phyloP scores from a whole-genome alignment of 2,113 vertebrate species.

The Salvelinus sp. region DNA sequence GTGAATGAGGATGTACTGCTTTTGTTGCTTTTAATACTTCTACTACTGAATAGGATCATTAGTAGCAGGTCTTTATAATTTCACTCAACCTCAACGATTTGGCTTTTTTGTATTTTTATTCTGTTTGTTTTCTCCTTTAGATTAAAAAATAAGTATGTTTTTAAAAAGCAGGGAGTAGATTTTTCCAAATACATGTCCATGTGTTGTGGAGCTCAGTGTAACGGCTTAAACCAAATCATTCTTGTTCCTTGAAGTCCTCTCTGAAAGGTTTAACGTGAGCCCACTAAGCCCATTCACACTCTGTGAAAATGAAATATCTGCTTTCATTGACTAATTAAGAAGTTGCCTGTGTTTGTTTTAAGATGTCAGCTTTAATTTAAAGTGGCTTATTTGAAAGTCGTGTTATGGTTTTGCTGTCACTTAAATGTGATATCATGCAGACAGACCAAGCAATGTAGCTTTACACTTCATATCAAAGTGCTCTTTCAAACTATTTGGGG shows the following conservation, averaged over 20 bases:
- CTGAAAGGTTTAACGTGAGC: conserved; percentile 54
- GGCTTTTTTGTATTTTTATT: conserved; percentile 8
- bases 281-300: conserved; percentile 61
- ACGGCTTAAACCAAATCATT: conserved; percentile 24
- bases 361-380: conserved; percentile 76
- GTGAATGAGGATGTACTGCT: conserved; percentile 28
- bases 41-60: conserved; percentile 17
- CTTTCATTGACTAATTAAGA: conserved; percentile 77
- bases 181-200: conserved; percentile 6
- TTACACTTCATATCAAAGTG: conserved; percentile 71
- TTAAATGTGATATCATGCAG: conserved; percentile 64
- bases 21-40: conserved; percentile 22
- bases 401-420: conserved; percentile 73
- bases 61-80: conserved; percentile 16
- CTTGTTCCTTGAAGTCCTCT: conserved; percentile 34
- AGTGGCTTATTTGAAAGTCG: conserved; percentile 71
- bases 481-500: conserved; percentile 64
- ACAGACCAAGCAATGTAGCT: conserved; percentile 69
- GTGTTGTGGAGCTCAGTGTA: conserved; percentile 37
- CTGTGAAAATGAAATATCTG: conserved; percentile 71
- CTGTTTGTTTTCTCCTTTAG: conserved; percentile 12
- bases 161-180: not conserved
- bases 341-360: conserved; percentile 75
- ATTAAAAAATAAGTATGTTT: conserved; percentile 17
- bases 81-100: conserved; percentile 20